Evolutionary conservation across 2,797 vertebrate species (phyloP), one percentile per base, ranked within the genome.

Genomic region (Poecilia gillii): DNA sequence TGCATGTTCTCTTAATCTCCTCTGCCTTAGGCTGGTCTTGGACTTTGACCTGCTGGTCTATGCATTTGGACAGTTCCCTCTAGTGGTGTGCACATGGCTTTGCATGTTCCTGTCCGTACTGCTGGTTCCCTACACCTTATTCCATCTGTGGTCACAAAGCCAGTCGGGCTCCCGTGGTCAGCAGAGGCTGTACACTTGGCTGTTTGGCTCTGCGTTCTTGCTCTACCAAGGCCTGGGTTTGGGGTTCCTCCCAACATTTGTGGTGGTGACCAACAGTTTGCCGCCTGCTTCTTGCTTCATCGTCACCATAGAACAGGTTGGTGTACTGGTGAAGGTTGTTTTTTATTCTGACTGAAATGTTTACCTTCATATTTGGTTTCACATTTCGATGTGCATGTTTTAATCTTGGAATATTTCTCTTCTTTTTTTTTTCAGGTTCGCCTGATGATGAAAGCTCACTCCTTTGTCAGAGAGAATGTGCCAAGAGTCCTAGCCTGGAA

Each of bases 391-490:
- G 14, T 18, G 6, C 25, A 53, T 31, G 0, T 55, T 23, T 74
- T 53, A 4, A 11, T 43, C 23, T 41, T 68, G 36, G 12, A 45
- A 14, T 72, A 71, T 84, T 76, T 85, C 3, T 70, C 41, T 79
- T 33, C 28, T 72, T 85, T 93, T 5, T 33, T 31, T 72, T 85
- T 93, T 5, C 92, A 99, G 98, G 96, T 99, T 73, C 97, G 98
- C 51, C 91, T 99, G 5, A 87, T 98, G 84, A 99, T 99, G 98
- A 99, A 99, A 93, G 92, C 92, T 11, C 91, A 99, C 87, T 99
- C 98, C 0, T 99, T 97, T 84, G 83, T 98, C 81, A 95, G 98
- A 81, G 98, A 99, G 89, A 99, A 99, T 1, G 95, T 97, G 0
- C 97, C 97, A 73, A 92, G 94, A 81, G 94, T 99, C 64, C 80